Evolutionary conservation across 2,888 invertebrate genomes (phyloP).

Genomic region (Dilophus febrilis): DNA sequence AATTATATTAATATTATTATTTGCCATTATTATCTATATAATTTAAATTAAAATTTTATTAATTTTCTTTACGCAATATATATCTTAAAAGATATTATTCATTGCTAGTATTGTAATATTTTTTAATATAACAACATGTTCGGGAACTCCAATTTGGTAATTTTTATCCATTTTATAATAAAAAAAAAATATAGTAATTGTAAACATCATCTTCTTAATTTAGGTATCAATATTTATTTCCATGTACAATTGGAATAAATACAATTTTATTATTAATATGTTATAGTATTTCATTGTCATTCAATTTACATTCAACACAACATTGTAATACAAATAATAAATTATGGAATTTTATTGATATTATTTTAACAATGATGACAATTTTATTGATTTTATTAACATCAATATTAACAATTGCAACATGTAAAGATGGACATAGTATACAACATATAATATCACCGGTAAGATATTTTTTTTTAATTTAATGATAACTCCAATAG

Average conservation of each 20-base stretch:
- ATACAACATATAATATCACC: background rate
- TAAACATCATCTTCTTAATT: no score
- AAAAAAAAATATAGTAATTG: no score
- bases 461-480: background rate
- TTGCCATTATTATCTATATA: no score
- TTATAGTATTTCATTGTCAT: slow-evolving; percentile 5
- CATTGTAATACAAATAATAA: background rate
- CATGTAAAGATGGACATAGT: background rate
- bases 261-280: slow-evolving; percentile 4
- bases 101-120: slow-evolving; percentile 8
- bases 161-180: no score
- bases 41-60: background rate
- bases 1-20: no score
- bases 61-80: no score
- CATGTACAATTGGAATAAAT: slow-evolving; percentile 7
- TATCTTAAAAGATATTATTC: slow-evolving; percentile 3
- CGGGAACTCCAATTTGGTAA: slow-evolving; percentile 4
- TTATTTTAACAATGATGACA: slow-evolving; percentile 8
- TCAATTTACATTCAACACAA: no score
- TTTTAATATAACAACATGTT: slow-evolving; percentile 7
- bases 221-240: slow-evolving; percentile 8
- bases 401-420: slow-evolving; percentile 6
- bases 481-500: background rate
- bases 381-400: slow-evolving; percentile 8
- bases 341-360: slow-evolving; percentile 7